Conservation (phyloP, 2,888 invertebrate species). For the Stramonita haemastoma region DNA sequence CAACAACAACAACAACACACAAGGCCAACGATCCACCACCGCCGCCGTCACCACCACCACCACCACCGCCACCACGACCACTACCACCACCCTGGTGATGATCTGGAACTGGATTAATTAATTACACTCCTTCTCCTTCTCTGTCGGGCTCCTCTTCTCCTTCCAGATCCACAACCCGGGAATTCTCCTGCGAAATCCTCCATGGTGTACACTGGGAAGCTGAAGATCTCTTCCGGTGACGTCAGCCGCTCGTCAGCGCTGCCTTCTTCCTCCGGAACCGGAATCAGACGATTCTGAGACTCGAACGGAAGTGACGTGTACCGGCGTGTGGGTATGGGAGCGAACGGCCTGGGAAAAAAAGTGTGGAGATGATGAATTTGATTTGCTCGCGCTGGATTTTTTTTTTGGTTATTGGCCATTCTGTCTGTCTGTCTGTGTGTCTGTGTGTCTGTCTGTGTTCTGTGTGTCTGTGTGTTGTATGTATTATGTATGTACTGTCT, state of each 20-base stretch:
- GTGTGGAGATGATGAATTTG: neutral
- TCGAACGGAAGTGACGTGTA: constrained; percentile 49
- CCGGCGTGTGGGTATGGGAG: constrained; percentile 46
- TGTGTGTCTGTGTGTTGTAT: no score
- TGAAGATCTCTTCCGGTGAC: constrained; percentile 51
- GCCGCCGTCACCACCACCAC: no score
- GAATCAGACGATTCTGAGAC: constrained; percentile 49
- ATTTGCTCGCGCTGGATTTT: no score
- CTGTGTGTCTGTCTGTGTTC: no score
- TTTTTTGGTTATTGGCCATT: no score
- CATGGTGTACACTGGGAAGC: constrained; percentile 44
- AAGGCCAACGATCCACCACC: no score
- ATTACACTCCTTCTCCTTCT: constrained; percentile 15
- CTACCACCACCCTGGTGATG: no score
- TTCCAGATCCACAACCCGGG: neutral
- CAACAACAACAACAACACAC: no score
- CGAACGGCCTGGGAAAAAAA: constrained; percentile 44
- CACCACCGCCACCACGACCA: no score
- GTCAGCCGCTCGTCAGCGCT: constrained; percentile 50
- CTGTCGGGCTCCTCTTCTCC: constrained; percentile 34
- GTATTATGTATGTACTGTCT: no score
- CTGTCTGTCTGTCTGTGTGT: no score
- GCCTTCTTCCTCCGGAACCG: constrained; percentile 52
- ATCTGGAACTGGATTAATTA: no score
- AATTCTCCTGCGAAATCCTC: constrained; percentile 28